A percentile compares a stretch with the other conserved stretches of the same genome.
phyloP scores from a whole-genome alignment of 2,888 invertebrate genomes.

The Chironomus tentans region DNA sequence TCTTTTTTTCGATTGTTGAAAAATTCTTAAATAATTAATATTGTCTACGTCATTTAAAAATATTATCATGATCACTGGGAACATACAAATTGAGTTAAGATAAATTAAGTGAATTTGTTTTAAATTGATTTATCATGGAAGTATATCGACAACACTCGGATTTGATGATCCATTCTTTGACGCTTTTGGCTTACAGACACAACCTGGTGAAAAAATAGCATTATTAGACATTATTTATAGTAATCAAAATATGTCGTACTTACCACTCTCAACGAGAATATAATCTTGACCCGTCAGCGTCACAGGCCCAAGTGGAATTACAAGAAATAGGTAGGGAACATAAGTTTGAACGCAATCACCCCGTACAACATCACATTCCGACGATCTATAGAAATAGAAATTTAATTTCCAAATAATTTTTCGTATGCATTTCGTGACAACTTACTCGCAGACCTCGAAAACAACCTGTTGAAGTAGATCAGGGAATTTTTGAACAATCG shows the following conservation, averaged over 20 bases:
- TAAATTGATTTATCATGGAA: slow-evolving; percentile 5
- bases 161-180: slow-evolving; percentile 30
- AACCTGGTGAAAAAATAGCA: slow-evolving; percentile 35
- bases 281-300: slow-evolving; percentile 88
- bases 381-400: slow-evolving; percentile 52
- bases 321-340: slow-evolving; percentile 80
- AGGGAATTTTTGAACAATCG: slow-evolving; percentile 89
- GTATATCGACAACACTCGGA: not conserved
- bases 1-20: not conserved
- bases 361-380: slow-evolving; percentile 78
- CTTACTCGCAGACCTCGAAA: slow-evolving; percentile 87
- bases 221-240: not conserved
- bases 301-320: slow-evolving; percentile 81
- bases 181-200: slow-evolving; percentile 65
- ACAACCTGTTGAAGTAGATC: slow-evolving; percentile 86
- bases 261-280: slow-evolving; percentile 86
- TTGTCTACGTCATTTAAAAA: not conserved
- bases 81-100: not conserved
- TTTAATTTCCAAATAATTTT: not conserved
- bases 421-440: slow-evolving; percentile 32
- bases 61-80: not conserved
- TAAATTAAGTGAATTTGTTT: not conserved
- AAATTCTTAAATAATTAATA: not conserved
- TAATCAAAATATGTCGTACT: not conserved
- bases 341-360: slow-evolving; percentile 88